A percentile compares a stretch with the other conserved stretches of the same genome.
Evolutionary conservation across 2,797 vertebrate genomes (phyloP).

Genomic region (Gymnoscopelus microlampas): DNA sequence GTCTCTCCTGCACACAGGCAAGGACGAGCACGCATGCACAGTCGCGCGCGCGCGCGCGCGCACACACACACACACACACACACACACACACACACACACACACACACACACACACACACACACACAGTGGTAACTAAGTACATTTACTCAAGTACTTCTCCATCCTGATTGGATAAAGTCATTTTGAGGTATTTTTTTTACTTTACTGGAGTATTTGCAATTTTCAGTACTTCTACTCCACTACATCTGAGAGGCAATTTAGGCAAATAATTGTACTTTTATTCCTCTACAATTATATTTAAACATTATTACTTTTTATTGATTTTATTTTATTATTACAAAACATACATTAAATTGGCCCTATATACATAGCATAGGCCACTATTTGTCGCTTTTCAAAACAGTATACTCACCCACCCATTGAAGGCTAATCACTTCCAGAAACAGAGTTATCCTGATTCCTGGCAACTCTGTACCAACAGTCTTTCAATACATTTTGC

Average conservation of each 20-base stretch:
- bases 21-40: constrained; percentile 13
- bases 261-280: constrained; percentile 14
- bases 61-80: constrained; percentile 9
- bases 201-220: too few species aligned
- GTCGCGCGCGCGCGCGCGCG: not conserved
- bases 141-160: too few species aligned
- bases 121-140: not conserved
- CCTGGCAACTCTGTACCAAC: constrained; percentile 56
- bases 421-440: constrained; percentile 80
- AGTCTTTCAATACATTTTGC: constrained; percentile 59
- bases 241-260: constrained; percentile 45
- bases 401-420: constrained; percentile 62
- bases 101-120: constrained; percentile 48
- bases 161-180: too few species aligned
- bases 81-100: constrained; percentile 19
- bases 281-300: too few species aligned
- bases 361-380: not conserved
- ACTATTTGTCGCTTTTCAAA: constrained; percentile 55
- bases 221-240: not conserved
- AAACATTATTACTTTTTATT: too few species aligned
- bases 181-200: too few species aligned
- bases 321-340: too few species aligned
- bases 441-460: constrained; percentile 60
- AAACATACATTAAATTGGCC: too few species aligned
- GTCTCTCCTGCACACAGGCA: constrained; percentile 40